Conservation (phyloP, 2,888 invertebrate species). For the Rhogogaster chlorosoma region DNA sequence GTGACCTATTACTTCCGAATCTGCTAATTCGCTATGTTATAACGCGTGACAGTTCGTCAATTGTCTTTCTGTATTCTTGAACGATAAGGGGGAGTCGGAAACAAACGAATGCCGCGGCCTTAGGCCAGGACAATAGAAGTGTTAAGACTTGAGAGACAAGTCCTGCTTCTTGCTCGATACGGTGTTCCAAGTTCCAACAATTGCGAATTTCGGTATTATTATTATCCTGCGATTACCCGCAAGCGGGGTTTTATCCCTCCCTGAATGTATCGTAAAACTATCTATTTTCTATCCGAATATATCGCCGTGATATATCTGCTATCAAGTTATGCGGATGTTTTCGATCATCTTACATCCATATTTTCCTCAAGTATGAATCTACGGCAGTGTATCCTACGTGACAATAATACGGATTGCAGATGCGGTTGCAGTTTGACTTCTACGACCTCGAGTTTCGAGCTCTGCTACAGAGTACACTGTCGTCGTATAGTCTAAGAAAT, state of each 20-base stretch:
- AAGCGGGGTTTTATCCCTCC: neutral
- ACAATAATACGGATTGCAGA: neutral
- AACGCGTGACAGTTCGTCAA: conserved; percentile 11
- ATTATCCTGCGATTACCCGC: neutral
- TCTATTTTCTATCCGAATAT: neutral
- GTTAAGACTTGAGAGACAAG: neutral
- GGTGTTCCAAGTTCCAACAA: neutral
- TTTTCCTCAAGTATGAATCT: neutral
- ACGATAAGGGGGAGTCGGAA: neutral
- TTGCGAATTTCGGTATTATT: neutral
- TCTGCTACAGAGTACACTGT: neutral
- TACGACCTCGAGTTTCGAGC: neutral
- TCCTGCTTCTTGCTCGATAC: neutral
- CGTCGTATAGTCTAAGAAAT: neutral
- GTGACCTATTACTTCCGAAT: neutral
- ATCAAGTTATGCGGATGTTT: neutral
- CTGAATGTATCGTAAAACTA: neutral
- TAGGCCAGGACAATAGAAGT: neutral
- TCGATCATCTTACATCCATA: neutral
- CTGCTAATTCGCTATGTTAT: neutral
- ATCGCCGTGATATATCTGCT: neutral
- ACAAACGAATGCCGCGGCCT: neutral
- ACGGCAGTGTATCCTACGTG: neutral
- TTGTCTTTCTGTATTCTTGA: neutral
- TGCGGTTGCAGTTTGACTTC: neutral